Evolutionary conservation across 2,888 invertebrate species (phyloP), one percentile per base, ranked within the genome.

Genomic region (Brachypalpus laphriformis): DNA sequence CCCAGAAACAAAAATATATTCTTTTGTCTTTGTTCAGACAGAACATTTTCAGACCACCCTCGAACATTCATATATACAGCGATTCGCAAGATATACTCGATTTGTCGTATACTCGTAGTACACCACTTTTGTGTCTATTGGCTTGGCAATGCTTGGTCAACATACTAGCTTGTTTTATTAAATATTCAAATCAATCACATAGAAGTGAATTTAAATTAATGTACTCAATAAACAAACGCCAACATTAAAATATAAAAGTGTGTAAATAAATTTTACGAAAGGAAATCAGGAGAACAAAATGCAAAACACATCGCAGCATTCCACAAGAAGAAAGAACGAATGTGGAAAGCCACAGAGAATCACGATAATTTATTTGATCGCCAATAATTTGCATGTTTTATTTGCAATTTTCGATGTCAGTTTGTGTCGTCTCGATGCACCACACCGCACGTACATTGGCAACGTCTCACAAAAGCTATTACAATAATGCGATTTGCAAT

Each of bases 371-470:
- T 82, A 82, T 82, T 72, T 77, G 59, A 71, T 82, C 66, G 57
- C 20, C 71, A 82, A 82, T 77, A 82, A 71, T 51, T 82, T 77
- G 37, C 59, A 28, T 71, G 59, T 82, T 82, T 82, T 82, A 82
- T 82, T 82, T 57, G 59, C 28, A 54, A 71, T 63, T 51, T 40
- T 37, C n/a, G 47, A 18, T 76, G 76, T 54, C 70, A 82, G 42
- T 49, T 42, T 65, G 56, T 34, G 78, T 78, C 72, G 57, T 51
- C 42, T 42, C 45, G 20, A 71, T 56, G 74, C 65, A 57, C 42
- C 47, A 22, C 22, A 31, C n/a, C n/a, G 20, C 16, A 9, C 9
- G n/a, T 25, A 31, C 25, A n/a, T n/a, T 25, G 28, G 37, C 16
- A 25, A n/a, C n/a, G 8, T 40, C 25, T 31, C 51, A 11, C 8